These are phyloP conservation scores for Lottia gigantea DNA, from an alignment of 2,888 invertebrate species.

Conservation along the genomic window DNA sequence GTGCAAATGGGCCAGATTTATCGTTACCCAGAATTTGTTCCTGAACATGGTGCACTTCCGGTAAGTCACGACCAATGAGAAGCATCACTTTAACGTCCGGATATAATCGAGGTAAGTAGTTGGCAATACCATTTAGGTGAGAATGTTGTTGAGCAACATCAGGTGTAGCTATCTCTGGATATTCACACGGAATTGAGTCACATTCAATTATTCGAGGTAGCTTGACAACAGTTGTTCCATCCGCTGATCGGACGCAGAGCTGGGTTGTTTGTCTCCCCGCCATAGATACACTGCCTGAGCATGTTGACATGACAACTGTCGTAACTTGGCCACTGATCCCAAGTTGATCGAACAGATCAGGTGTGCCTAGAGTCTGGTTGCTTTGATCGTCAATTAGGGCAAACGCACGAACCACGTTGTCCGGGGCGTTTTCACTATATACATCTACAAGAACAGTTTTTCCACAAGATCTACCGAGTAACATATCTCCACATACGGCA, in stretches of 20 bases:
- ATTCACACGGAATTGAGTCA: slow-evolving; percentile 13
- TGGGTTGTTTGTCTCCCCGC: slow-evolving; percentile 2
- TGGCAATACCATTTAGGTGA: slow-evolving; percentile 12
- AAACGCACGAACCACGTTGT: neutral
- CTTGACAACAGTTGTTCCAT: slow-evolving; percentile 8
- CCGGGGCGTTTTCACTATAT: neutral
- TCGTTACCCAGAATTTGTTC: slow-evolving; percentile 10
- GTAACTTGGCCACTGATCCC: neutral
- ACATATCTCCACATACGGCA: neutral
- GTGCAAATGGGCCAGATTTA: slow-evolving; percentile 13
- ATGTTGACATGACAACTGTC: slow-evolving; percentile 12
- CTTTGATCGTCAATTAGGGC: slow-evolving; percentile 21
- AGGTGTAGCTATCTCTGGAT: slow-evolving; percentile 20
- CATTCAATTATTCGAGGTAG: slow-evolving; percentile 18
- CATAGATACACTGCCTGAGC: neutral
- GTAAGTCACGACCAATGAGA: slow-evolving; percentile 17
- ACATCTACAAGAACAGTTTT: slow-evolving; percentile 16
- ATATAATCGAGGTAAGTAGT: slow-evolving; percentile 12
- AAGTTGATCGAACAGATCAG: slow-evolving; percentile 16
- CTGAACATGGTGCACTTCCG: slow-evolving; percentile 17
- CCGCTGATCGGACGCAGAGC: slow-evolving; percentile 1
- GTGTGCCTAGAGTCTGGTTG: slow-evolving; percentile 13
- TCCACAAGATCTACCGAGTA: slow-evolving; percentile 18
- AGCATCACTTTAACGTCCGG: neutral
- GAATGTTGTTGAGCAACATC: slow-evolving; percentile 11